These are phyloP conservation scores for Chelon labrosus DNA, from an alignment of 2,797 vertebrate genomes.

Conservation along the genomic window DNA sequence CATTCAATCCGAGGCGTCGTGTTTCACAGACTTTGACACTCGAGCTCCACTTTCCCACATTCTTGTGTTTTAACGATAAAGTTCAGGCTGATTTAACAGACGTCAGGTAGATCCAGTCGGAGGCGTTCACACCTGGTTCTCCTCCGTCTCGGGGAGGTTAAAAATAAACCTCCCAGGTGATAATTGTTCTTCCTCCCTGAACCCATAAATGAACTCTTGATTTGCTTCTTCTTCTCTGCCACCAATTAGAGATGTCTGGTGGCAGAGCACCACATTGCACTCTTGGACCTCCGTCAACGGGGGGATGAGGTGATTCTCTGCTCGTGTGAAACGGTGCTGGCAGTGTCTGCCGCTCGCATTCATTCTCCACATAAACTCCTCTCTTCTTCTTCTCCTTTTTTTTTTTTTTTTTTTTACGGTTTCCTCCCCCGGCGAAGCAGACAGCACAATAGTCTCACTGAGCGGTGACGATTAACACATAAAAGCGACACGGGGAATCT, in stretches of 20 bases:
- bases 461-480: slow-evolving; percentile 83
- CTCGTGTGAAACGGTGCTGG: slow-evolving; percentile 82
- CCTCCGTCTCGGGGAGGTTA: background rate
- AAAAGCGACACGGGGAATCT: slow-evolving; percentile 83
- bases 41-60: too few species aligned
- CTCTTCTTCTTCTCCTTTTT: background rate
- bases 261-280: slow-evolving; percentile 67
- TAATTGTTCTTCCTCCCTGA: slow-evolving; percentile 10
- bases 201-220: slow-evolving; percentile 29
- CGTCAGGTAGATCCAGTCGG: background rate
- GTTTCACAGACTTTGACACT: too few species aligned
- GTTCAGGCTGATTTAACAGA: too few species aligned
- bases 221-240: slow-evolving; percentile 47
- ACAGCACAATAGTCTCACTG: slow-evolving; percentile 82
- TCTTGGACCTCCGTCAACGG: slow-evolving; percentile 77
- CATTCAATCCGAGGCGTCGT: too few species aligned
- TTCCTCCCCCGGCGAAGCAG: slow-evolving; percentile 76
- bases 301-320: slow-evolving; percentile 71
- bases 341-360: slow-evolving; percentile 71
- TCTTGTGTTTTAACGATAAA: too few species aligned
- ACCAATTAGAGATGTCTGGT: slow-evolving; percentile 69
- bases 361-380: slow-evolving; percentile 67
- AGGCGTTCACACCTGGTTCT: slow-evolving; percentile 4
- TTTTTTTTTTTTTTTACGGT: slow-evolving; percentile 42
- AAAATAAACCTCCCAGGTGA: slow-evolving; percentile 22